Evolutionary conservation across 2,888 invertebrate species (phyloP), one percentile per base, ranked within the genome.

Genomic region (Perithous albicinctus): DNA sequence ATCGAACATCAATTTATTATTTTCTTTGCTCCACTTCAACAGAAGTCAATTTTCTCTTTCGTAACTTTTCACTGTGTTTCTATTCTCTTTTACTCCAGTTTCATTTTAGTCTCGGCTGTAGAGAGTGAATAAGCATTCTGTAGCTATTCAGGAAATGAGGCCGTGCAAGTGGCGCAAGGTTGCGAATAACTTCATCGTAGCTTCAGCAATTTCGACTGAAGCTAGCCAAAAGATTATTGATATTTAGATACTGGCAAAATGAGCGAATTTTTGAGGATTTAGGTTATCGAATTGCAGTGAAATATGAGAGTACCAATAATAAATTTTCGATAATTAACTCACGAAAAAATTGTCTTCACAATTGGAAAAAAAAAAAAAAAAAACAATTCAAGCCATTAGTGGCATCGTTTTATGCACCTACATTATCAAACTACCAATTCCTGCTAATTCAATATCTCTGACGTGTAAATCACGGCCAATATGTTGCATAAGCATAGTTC

Each of bases 1-100:
- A 61, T 61, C 32, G 35, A 29, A 2, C 18, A 61, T 7, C 51
- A 54, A 69, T 63, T 29, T 43, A 35, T 38, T 43, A 38, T 43
- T 35, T 46, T 35, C 41, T 46, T 72, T 7, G 10, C 18, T 41
- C 38, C 10, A 18, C 38, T 38, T 5, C 4, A 38, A 12, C 23
- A 5, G 26, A 23, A 63, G 18, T 6, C 6, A 66, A 32, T 66
- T 48, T n/a, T n/a, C 46, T 32, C n/a, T 20, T 5, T 18, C 46
- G 15, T 12, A 48, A 18, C 35, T 51, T 48, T 67, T 7, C 20
- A 20, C 20, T 20, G n/a, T n/a, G n/a, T n/a, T 48, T 32, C 15
- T 18, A 43, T 2, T 8, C 12, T 5, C 32, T 29, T n/a, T 54
- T 10, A 23, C 54, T 54, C 4, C 5, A 51, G 35, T 51, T 67